Percentiles rank a stretch among this genome's conserved stretches.
phyloP scores from a whole-genome alignment of 2,113 vertebrate genomes.

The Oryzias celebensis region DNA sequence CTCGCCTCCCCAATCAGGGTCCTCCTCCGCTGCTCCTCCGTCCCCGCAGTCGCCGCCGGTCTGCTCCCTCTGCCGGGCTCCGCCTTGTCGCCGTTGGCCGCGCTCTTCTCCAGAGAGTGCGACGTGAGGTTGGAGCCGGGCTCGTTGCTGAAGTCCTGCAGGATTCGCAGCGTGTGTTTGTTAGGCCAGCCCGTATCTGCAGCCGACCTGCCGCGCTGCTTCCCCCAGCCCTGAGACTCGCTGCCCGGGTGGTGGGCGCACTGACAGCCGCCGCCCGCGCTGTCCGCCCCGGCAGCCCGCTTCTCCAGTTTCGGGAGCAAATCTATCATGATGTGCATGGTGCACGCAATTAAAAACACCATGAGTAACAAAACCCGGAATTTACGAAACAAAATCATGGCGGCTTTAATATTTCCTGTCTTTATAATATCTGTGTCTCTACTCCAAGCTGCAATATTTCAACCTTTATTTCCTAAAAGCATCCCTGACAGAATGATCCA shows the following conservation, averaged over 20 bases:
- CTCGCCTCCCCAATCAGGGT: slow-evolving; percentile 64
- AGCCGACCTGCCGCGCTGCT: slow-evolving; percentile 67
- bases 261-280: slow-evolving; percentile 78
- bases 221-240: slow-evolving; percentile 71
- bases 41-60: slow-evolving; percentile 33
- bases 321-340: slow-evolving; percentile 93
- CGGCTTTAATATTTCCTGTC: slow-evolving; percentile 47
- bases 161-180: slow-evolving; percentile 88
- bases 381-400: slow-evolving; percentile 89
- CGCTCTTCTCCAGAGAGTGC: slow-evolving; percentile 83
- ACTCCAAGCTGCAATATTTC: too few relatives aligned
- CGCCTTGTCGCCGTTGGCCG: slow-evolving; percentile 53
- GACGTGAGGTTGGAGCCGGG: slow-evolving; percentile 88
- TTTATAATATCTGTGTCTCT: slow-evolving; percentile 7
- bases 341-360: slow-evolving; percentile 90
- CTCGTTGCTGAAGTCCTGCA: slow-evolving; percentile 93
- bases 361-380: slow-evolving; percentile 88
- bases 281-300: slow-evolving; percentile 70
- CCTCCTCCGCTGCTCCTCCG: slow-evolving; percentile 62
- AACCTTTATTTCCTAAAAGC: slow-evolving; percentile 33
- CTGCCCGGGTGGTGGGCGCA: slow-evolving; percentile 78
- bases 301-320: slow-evolving; percentile 88
- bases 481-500: slow-evolving; percentile 54
- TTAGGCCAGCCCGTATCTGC: slow-evolving; percentile 86
- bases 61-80: slow-evolving; percentile 43